These are phyloP conservation scores for Pantelozetes paolii DNA, from an alignment of 2,888 invertebrate genomes.

Conservation along the genomic window DNA sequence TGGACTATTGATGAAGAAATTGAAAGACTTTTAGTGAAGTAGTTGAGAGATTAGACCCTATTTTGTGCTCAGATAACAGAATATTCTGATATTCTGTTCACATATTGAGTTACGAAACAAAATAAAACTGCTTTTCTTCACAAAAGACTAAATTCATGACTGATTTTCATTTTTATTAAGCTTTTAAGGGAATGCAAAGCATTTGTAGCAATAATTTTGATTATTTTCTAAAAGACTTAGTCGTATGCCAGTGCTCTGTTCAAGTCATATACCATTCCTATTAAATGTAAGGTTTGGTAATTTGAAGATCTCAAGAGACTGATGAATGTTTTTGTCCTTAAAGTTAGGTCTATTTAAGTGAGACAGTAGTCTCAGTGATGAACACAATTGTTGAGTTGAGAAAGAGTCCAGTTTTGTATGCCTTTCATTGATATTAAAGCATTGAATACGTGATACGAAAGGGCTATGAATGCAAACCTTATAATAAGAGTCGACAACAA, in stretches of 20 bases:
- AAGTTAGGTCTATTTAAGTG: neutral
- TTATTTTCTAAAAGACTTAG: neutral
- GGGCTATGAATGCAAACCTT: neutral
- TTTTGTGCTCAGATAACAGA: no score
- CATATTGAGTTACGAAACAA: no score
- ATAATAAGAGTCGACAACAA: neutral
- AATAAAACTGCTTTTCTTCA: no score
- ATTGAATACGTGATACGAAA: neutral
- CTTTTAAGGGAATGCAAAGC: neutral
- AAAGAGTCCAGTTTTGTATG: neutral
- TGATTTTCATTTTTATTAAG: neutral
- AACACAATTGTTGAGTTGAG: neutral
- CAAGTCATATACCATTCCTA: neutral
- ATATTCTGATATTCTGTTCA: no score
- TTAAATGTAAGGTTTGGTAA: neutral
- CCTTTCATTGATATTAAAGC: neutral
- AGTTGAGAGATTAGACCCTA: no score
- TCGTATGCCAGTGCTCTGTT: neutral
- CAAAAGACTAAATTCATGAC: neutral
- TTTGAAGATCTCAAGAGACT: neutral
- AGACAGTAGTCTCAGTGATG: neutral
- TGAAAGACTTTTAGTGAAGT: no score
- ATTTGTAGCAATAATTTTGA: neutral
- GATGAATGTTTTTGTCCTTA: neutral
- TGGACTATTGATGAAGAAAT: no score